Conservation (phyloP, 1,140 invertebrate genomes). For the Bombus cullumanus region DNA sequence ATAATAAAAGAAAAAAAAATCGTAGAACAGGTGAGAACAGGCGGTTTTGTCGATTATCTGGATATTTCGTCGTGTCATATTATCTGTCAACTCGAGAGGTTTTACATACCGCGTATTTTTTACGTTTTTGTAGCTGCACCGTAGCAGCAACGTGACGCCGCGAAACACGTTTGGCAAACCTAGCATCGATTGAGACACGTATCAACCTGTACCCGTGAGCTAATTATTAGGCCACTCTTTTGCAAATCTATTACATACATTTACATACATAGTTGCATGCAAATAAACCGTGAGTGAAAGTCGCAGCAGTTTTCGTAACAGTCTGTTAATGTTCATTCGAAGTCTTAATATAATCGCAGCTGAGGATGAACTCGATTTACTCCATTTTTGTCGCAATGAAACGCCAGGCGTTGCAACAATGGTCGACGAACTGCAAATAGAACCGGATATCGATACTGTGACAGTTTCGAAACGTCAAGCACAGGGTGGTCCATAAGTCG, state of each 20-base stretch:
- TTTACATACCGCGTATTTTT: neutral
- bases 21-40: no score
- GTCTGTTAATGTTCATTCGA: neutral
- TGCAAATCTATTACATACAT: no score
- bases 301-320: slow-evolving; percentile 18
- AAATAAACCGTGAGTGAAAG: slow-evolving; percentile 1
- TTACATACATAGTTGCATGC: no score
- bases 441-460: no score
- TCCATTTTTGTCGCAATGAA: slow-evolving; percentile 12
- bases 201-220: neutral
- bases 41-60: no score
- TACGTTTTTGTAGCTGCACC: neutral
- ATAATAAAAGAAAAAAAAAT: no score
- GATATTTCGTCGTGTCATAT: no score
- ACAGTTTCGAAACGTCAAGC: no score
- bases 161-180: neutral
- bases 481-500: no score
- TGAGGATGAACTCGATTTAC: slow-evolving; percentile 36
- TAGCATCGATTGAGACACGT: neutral
- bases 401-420: neutral
- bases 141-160: neutral
- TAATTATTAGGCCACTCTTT: neutral
- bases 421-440: no score
- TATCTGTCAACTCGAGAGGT: neutral
- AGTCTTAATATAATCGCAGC: neutral